Conservation (phyloP, 2,113 vertebrate species). For the Pithys albifrons region DNA sequence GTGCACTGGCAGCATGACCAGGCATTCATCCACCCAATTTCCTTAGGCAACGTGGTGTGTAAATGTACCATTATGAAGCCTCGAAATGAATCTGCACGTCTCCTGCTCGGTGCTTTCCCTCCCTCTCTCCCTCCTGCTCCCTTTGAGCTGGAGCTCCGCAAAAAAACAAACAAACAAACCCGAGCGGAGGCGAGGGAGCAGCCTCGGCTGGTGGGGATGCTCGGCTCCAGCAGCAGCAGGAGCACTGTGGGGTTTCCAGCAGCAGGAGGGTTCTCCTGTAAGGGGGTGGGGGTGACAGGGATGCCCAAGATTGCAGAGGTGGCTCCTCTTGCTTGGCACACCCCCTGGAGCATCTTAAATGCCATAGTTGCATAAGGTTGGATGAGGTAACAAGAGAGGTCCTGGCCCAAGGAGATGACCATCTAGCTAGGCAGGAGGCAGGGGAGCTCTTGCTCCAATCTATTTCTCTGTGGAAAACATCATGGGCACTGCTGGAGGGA, state of each 20-base stretch:
- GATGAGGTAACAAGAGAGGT: neutral
- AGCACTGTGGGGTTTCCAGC: accelerated
- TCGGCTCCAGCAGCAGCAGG: neutral
- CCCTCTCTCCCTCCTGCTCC: neutral
- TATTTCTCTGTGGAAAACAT: neutral
- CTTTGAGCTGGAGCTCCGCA: neutral
- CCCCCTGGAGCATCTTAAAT: neutral
- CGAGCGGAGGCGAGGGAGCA: neutral
- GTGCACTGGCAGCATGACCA: conserved; percentile 78
- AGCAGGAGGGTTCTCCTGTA: neutral
- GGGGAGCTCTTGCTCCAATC: neutral
- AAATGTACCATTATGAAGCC: conserved; percentile 77
- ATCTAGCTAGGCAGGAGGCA: accelerated
- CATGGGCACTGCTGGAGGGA: neutral
- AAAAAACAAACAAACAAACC: conserved; percentile 55
- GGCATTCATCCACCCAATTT: conserved; percentile 81
- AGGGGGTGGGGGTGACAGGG: accelerated
- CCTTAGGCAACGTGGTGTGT: conserved; percentile 65
- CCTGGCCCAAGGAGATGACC: neutral
- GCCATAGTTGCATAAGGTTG: accelerated
- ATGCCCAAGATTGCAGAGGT: neutral
- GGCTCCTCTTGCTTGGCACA: neutral
- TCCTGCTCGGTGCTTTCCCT: neutral
- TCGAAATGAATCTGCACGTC: conserved; percentile 79
- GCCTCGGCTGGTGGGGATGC: neutral